phyloP scores from a whole-genome alignment of 2,888 invertebrate genomes.

The Spilarctia lutea region DNA sequence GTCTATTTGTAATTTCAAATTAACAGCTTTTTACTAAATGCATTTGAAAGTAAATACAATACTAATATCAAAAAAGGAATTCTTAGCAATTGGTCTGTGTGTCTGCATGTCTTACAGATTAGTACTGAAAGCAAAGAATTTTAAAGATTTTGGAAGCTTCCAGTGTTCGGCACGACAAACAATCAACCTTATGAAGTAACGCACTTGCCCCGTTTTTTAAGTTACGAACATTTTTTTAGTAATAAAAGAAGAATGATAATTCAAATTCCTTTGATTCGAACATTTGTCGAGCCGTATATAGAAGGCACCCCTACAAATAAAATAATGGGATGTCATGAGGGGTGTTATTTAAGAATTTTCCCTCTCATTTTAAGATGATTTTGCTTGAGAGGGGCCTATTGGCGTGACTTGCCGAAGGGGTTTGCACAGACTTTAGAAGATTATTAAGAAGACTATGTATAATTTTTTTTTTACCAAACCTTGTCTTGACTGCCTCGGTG shows the following conservation, averaged over 20 bases:
- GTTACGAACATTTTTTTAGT: slow-evolving; percentile 3
- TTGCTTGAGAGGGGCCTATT: slow-evolving; percentile 66
- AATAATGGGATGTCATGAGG: slow-evolving; percentile 76
- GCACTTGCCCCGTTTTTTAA: not conserved
- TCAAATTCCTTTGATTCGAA: slow-evolving; percentile 46
- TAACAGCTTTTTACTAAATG: no score
- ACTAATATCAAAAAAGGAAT: no score
- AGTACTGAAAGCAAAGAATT: not conserved
- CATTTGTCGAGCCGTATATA: slow-evolving; percentile 27
- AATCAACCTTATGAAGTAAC: not conserved
- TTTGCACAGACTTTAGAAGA: slow-evolving; percentile 36
- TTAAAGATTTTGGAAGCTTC: not conserved
- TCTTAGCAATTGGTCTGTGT: no score
- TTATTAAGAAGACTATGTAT: not conserved
- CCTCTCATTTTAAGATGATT: slow-evolving; percentile 80
- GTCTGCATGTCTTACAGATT: not conserved
- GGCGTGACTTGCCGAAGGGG: slow-evolving; percentile 73
- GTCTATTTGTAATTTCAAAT: no score
- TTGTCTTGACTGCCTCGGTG: no score
- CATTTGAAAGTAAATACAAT: no score
- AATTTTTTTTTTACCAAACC: no score
- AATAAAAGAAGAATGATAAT: slow-evolving; percentile 38
- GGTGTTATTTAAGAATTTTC: slow-evolving; percentile 79
- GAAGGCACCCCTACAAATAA: slow-evolving; percentile 66
- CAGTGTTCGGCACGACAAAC: not conserved